Evolutionary conservation across 1,140 invertebrate genomes (phyloP), one percentile per base, ranked within the genome.

Genomic region (Gryon sp.): DNA sequence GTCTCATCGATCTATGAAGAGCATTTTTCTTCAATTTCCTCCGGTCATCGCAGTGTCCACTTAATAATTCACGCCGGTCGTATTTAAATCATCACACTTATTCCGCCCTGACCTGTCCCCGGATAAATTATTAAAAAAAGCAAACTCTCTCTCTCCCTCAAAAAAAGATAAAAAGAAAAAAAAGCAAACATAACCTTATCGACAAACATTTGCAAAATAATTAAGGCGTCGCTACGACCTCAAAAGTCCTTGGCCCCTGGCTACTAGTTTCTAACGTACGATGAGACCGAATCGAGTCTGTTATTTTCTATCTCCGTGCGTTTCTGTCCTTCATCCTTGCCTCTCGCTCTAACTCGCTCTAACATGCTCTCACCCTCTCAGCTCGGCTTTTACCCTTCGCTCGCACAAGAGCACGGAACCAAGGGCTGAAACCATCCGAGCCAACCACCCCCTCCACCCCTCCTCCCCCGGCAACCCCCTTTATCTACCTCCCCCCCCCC

Each of bases 181-280:
- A 22, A 40, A 55, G 34, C 0, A 19, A 38, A n/a, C n/a, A n/a
- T n/a, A n/a, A n/a, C n/a, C n/a, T n/a, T n/a, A n/a, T n/a, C 2
- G 12, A 15, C 24, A 50, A 16, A 52, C 2, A 24, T 41, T 41
- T 28, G 38, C 36, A 76, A 65, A 80, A 84, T 79, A 82, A 84
- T 84, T 82, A 86, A 84, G 80, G 72, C 84, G 77, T 77, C 80
- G 78, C 82, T 82, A 80, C 75, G 80, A 84, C 84, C 84, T 82
- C 82, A 73, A 83, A 86, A 86, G 82, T 85, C 76, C 76, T 86
- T 73, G 76, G 81, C 80, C 79, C 74, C 62, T 83, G 81, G 78
- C 81, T 68, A 83, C 76, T 74, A 65, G 70, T 65, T 81, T 57
- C 60, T 46, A 68, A 50, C 66, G 69, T 76, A 78, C 76, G 55